These are phyloP conservation scores for Campoletis sonorensis DNA, from an alignment of 1,140 invertebrate species.

Conservation along the genomic window DNA sequence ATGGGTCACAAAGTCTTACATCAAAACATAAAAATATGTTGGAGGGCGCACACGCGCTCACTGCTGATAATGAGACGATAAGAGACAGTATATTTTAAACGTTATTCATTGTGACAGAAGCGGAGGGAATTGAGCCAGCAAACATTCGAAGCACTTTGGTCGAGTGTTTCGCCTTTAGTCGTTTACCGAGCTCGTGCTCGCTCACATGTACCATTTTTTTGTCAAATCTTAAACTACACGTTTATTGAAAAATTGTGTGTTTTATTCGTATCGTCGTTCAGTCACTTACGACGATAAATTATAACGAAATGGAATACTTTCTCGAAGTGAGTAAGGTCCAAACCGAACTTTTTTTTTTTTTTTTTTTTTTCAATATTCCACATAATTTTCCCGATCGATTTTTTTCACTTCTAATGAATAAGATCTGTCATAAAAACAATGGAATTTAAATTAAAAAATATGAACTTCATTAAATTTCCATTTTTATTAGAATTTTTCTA, in stretches of 20 bases:
- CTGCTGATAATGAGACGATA: neutral
- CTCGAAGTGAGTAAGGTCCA: neutral
- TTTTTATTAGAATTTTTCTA: too few species aligned
- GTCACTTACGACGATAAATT: neutral
- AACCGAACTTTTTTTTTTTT: neutral
- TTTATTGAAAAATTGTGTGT: neutral
- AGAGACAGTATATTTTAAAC: neutral
- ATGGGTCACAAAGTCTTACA: too few species aligned
- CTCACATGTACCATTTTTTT: neutral
- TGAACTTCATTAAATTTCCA: too few species aligned
- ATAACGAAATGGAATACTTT: neutral
- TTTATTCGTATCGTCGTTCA: neutral
- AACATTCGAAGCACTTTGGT: neutral
- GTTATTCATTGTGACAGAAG: slow-evolving; percentile 3
- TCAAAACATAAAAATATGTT: too few species aligned
- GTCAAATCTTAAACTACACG: neutral
- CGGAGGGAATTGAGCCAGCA: neutral
- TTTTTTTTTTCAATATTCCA: neutral
- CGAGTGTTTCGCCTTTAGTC: neutral
- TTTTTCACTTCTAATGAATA: too few species aligned
- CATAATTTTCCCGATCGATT: too few species aligned
- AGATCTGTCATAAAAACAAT: too few species aligned
- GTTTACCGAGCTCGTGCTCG: neutral
- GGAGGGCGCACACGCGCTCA: neutral
- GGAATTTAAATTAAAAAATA: too few species aligned